Evolutionary conservation across 2,888 invertebrate species (phyloP).

Genomic region (Hydraecia micacea): DNA sequence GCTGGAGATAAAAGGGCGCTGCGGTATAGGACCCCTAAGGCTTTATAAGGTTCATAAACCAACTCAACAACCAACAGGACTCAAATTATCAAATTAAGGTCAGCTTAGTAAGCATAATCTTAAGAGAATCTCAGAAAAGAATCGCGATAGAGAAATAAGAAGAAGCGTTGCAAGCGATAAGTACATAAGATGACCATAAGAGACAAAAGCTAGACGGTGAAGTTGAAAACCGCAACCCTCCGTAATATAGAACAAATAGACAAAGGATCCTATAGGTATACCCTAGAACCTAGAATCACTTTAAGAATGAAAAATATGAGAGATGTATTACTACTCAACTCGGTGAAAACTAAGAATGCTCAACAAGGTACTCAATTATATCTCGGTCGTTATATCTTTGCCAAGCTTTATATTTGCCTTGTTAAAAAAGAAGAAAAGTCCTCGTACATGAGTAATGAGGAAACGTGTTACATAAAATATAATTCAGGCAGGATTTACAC

Average conservation of each 20-base stretch:
- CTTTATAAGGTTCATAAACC: background rate
- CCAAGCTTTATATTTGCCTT: background rate
- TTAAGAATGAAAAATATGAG: conserved; percentile 1
- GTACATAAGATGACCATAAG: background rate
- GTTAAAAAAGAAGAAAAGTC: conserved; percentile 1
- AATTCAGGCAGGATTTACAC: background rate
- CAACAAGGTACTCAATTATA: conserved; percentile 11
- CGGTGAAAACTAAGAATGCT: conserved; percentile 19
- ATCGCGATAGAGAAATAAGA: too few relatives aligned
- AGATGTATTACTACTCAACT: background rate
- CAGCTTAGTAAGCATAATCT: background rate
- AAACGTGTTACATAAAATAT: background rate
- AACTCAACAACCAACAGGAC: too few relatives aligned
- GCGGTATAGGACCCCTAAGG: too few relatives aligned
- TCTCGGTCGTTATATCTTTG: background rate
- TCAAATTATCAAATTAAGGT: background rate
- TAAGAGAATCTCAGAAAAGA: too few relatives aligned
- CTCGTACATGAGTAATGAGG: background rate
- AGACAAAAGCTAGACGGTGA: background rate
- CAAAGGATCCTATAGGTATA: background rate
- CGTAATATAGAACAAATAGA: background rate
- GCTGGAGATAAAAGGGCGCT: background rate
- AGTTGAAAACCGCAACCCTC: background rate
- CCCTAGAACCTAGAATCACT: background rate
- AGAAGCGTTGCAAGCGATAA: background rate